A percentile compares a stretch with the other conserved stretches of the same genome.
These are phyloP conservation scores for Chrosomus eos DNA, from an alignment of 2,797 vertebrate species.

Conservation along the genomic window DNA sequence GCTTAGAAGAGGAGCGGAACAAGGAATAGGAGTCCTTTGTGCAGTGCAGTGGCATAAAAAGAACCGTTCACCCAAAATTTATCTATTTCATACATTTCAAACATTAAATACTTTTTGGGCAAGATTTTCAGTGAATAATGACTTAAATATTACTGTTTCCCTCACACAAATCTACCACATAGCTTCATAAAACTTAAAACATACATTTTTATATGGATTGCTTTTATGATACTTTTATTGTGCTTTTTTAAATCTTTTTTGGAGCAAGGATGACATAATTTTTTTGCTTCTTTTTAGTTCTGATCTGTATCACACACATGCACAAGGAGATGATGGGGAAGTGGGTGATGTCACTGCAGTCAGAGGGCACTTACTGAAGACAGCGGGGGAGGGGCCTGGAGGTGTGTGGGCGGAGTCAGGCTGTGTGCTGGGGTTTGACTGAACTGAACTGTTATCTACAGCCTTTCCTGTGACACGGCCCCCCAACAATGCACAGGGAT, in stretches of 20 bases:
- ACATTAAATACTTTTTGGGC: too few species aligned
- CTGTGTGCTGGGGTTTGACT: conserved; percentile 73
- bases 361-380: conserved; percentile 76
- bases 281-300: neutral
- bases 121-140: neutral
- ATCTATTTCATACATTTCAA: neutral
- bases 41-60: neutral
- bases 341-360: conserved; percentile 2
- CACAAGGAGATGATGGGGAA: neutral
- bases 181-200: neutral
- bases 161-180: neutral
- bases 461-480: conserved; percentile 71
- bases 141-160: neutral
- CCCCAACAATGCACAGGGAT: conserved; percentile 52
- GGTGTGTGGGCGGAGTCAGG: conserved; percentile 67
- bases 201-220: neutral
- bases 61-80: neutral
- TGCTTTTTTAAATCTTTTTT: neutral
- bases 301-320: conserved; percentile 5
- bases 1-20: conserved; percentile 43
- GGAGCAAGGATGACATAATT: neutral
- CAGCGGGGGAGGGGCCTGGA: conserved; percentile 72
- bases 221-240: neutral
- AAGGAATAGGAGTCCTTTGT: conserved; percentile 3
- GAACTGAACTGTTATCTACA: conserved; percentile 76